A percentile compares a stretch with the other conserved stretches of the same genome.
These are phyloP conservation scores for Phaethon lepturus DNA, from an alignment of 2,113 vertebrate genomes.

Conservation along the genomic window DNA sequence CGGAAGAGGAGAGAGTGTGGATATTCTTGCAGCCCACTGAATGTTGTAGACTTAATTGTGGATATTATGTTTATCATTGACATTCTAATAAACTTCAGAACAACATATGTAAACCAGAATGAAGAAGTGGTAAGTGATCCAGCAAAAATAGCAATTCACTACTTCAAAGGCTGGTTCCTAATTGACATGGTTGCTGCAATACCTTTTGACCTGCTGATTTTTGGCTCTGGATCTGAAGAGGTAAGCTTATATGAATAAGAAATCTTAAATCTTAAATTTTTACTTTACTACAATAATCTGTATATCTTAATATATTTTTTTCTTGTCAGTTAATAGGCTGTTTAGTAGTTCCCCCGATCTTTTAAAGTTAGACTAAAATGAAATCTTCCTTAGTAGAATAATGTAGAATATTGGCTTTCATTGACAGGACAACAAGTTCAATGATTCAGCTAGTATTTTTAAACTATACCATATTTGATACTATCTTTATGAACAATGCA, in stretches of 20 bases:
- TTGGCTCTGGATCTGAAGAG: slow-evolving; percentile 99
- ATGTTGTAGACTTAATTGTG: slow-evolving; percentile 97
- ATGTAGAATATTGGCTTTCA: not conserved
- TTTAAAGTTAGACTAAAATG: not conserved
- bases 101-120: slow-evolving; percentile 96
- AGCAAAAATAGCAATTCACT: slow-evolving; percentile 97
- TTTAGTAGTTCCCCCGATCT: not conserved
- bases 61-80: slow-evolving; percentile 99
- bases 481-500: not conserved
- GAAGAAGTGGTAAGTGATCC: slow-evolving; percentile 99
- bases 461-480: not conserved
- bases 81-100: slow-evolving; percentile 99
- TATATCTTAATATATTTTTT: not conserved
- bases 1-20: slow-evolving; percentile 93
- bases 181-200: slow-evolving; percentile 99
- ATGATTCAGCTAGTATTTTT: not conserved
- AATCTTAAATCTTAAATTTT: not conserved
- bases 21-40: slow-evolving; percentile 96
- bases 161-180: slow-evolving; percentile 99
- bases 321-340: not conserved
- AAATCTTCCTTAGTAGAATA: not conserved
- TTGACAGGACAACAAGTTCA: not conserved
- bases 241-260: slow-evolving; percentile 77
- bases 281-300: not conserved
- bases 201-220: slow-evolving; percentile 98